Percentiles rank a stretch among this genome's conserved stretches.
These are phyloP conservation scores for Esox masquinongy DNA, from an alignment of 2,797 vertebrate genomes.

Conservation along the genomic window DNA sequence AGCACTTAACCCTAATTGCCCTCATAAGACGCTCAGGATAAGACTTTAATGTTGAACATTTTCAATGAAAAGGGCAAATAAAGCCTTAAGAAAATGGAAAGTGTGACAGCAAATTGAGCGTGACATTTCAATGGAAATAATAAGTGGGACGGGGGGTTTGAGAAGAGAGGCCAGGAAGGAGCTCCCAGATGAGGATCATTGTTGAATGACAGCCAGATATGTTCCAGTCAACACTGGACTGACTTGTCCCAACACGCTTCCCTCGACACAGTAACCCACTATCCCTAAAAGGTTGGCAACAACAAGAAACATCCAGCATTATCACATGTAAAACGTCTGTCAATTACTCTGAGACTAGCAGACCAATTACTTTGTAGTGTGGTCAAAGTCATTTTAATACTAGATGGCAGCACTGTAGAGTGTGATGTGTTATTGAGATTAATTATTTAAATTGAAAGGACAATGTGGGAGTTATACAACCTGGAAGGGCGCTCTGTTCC, in stretches of 20 bases:
- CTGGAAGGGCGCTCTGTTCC: constrained; percentile 15
- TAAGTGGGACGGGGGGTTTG: not conserved
- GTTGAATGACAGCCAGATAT: constrained; percentile 52
- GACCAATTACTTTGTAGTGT: no score
- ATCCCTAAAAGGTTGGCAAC: constrained; percentile 9
- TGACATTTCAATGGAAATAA: constrained; percentile 41
- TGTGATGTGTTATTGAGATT: not conserved
- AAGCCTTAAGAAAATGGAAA: not conserved
- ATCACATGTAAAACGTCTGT: no score
- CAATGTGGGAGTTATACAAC: constrained; percentile 21
- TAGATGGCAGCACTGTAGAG: no score
- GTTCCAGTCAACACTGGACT: constrained; percentile 37
- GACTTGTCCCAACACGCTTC: constrained; percentile 59
- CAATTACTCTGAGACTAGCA: no score
- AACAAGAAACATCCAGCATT: not conserved
- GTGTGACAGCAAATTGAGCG: constrained; percentile 25
- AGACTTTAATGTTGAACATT: no score
- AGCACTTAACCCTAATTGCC: no score
- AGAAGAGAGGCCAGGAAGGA: constrained; percentile 50
- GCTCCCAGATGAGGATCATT: constrained; percentile 70
- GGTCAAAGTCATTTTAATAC: no score
- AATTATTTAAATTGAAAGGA: not conserved
- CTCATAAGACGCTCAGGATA: no score
- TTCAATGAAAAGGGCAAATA: not conserved
- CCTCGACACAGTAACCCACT: constrained; percentile 66